Conservation (phyloP, 2,888 invertebrate species). For the Acrobasis consociella region DNA sequence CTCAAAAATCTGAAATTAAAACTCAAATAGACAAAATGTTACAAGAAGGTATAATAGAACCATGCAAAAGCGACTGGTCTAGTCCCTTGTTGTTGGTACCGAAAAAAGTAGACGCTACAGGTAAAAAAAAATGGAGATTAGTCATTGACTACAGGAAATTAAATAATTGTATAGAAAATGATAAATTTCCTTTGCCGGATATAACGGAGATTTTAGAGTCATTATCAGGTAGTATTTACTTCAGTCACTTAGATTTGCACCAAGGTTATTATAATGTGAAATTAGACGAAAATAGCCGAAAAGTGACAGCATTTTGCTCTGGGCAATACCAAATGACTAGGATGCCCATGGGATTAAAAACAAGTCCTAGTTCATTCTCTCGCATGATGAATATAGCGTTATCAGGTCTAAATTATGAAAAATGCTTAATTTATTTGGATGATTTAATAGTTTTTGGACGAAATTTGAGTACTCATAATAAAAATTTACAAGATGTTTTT, state of each 20-base stretch:
- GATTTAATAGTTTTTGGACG: too few species aligned
- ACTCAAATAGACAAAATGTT: constrained; percentile 32
- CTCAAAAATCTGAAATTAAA: constrained; percentile 29
- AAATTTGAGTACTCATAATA: too few species aligned
- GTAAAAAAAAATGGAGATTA: constrained; percentile 33
- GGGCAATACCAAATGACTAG: constrained; percentile 32
- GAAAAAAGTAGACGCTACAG: constrained; percentile 28
- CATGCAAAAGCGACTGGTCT: constrained; percentile 29
- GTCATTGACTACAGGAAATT: constrained; percentile 33
- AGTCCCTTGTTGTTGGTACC: constrained; percentile 36
- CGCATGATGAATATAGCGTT: constrained; percentile 31
- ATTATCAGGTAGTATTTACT: constrained; percentile 30
- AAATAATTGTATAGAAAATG: constrained; percentile 29
- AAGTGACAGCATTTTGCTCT: constrained; percentile 31
- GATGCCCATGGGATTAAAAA: constrained; percentile 33
- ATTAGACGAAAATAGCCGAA: constrained; percentile 26
- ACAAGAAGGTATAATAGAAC: constrained; percentile 31
- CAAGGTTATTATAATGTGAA: constrained; percentile 29
- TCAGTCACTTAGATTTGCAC: constrained; percentile 28
- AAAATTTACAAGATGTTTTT: too few species aligned
- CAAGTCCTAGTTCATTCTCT: constrained; percentile 28
- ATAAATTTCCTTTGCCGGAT: too few species aligned
- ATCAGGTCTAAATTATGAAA: constrained; percentile 31
- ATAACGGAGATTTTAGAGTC: constrained; percentile 34
- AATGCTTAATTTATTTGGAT: too few species aligned